Conservation (phyloP, 1,140 invertebrate genomes). For the Antheraea mylitta region DNA sequence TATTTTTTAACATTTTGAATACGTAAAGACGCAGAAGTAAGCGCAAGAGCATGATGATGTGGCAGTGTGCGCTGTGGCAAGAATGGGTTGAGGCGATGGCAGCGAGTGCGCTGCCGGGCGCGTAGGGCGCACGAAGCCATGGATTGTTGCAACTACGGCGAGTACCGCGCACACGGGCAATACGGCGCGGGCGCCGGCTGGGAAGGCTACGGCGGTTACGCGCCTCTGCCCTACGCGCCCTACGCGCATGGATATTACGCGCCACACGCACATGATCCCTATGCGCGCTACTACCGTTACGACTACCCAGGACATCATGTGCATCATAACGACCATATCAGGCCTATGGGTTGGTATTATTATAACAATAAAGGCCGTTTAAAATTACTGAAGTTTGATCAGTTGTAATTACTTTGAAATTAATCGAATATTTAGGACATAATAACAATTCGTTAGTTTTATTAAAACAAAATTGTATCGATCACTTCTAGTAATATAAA, state of each 20-base stretch:
- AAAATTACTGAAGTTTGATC: neutral
- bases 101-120: constrained; percentile 55
- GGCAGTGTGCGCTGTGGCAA: constrained; percentile 38
- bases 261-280: constrained; percentile 63
- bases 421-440: too few relatives aligned
- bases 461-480: neutral
- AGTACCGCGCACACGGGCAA: constrained; percentile 53
- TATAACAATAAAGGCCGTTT: neutral
- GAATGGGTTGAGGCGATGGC: constrained; percentile 36
- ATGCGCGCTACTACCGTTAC: constrained; percentile 69
- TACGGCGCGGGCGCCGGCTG: constrained; percentile 54
- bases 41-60: constrained; percentile 46
- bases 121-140: constrained; percentile 52
- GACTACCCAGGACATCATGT: constrained; percentile 59
- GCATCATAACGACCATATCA: constrained; percentile 63
- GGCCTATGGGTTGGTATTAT: constrained; percentile 65
- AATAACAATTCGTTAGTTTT: neutral
- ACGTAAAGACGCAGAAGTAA: constrained; percentile 14
- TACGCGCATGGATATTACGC: constrained; percentile 60
- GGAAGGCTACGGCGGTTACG: constrained; percentile 56
- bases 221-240: constrained; percentile 57
- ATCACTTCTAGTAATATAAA: too few relatives aligned
- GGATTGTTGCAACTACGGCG: constrained; percentile 73
- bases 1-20: neutral
- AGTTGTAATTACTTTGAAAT: neutral